phyloP scores from a whole-genome alignment of 2,797 vertebrate species.

The Catostomus latipinnis region DNA sequence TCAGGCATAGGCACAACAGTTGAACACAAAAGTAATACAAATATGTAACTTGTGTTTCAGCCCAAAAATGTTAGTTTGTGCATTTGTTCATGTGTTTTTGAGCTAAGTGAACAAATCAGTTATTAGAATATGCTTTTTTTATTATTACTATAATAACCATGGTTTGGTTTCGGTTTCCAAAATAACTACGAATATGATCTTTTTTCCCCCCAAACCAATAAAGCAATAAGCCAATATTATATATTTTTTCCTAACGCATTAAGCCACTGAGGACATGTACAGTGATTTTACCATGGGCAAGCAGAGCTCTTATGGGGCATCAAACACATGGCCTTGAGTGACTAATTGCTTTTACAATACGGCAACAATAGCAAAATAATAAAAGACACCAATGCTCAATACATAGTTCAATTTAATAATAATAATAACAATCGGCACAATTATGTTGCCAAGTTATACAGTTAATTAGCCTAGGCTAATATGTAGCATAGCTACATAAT shows the following conservation, averaged over 20 bases:
- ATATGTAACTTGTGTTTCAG: too few species aligned
- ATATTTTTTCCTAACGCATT: too few species aligned
- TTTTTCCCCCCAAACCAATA: neutral
- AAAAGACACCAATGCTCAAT: neutral
- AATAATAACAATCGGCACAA: neutral
- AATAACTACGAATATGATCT: neutral
- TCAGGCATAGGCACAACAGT: too few species aligned
- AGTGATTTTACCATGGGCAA: neutral
- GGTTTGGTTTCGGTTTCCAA: neutral
- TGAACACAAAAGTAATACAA: too few species aligned
- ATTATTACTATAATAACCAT: too few species aligned
- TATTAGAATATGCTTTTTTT: too few species aligned
- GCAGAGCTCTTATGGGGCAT: neutral
- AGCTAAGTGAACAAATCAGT: too few species aligned
- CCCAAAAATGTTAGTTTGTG: too few species aligned
- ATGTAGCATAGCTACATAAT: too few species aligned
- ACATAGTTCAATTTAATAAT: neutral
- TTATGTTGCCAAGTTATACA: too few species aligned
- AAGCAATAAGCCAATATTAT: neutral
- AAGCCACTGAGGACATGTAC: neutral
- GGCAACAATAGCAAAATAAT: neutral
- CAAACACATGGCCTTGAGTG: neutral
- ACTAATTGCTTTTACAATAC: neutral
- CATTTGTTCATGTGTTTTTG: too few species aligned
- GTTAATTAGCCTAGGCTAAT: too few species aligned